A percentile compares a stretch with the other conserved stretches of the same genome.
Conservation (phyloP, 30 jellyfish, hydroid and myxozoan species). For the Chironex yamaguchii region DNA sequence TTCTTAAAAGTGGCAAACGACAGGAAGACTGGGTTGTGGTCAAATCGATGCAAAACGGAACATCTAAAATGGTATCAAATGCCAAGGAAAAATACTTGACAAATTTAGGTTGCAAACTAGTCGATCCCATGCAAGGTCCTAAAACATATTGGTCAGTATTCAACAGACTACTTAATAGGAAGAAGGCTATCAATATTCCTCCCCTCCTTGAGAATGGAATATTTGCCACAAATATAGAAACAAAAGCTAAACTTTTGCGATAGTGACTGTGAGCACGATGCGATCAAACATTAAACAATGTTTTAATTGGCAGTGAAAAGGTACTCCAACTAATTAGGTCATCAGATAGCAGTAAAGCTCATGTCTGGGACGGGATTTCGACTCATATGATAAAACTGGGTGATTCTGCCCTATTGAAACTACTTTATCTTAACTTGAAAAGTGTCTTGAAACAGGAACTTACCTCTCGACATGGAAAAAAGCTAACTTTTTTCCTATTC, state of each 20-base stretch:
- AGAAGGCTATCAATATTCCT: conserved; percentile 12
- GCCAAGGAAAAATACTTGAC: conserved; percentile 19
- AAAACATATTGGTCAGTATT: conserved; percentile 30
- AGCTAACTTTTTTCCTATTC: conserved; percentile 36
- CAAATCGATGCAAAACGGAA: conserved; percentile 3
- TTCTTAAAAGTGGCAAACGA: conserved; percentile 38
- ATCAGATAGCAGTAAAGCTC: conserved; percentile 25
- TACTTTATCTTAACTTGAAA: background rate
- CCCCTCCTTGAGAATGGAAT: conserved; percentile 21
- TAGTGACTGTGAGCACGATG: conserved; percentile 9
- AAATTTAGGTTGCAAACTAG: conserved; percentile 28
- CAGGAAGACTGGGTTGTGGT: conserved; percentile 57
- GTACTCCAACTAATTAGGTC: background rate
- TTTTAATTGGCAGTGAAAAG: background rate
- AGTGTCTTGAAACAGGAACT: background rate
- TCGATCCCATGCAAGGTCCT: conserved; percentile 1
- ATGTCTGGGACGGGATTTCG: conserved; percentile 49
- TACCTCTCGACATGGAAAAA: conserved; percentile 19
- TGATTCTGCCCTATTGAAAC: background rate
- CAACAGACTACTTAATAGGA: conserved; percentile 17
- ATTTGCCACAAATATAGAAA: conserved; percentile 42
- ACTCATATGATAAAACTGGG: conserved; percentile 25
- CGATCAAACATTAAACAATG: background rate
- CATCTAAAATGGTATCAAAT: conserved; percentile 40
- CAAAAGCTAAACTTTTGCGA: conserved; percentile 41